Evolutionary conservation across 2,888 invertebrate genomes (phyloP), one percentile per base, ranked within the genome.

Genomic region (Choreutis nemorana): DNA sequence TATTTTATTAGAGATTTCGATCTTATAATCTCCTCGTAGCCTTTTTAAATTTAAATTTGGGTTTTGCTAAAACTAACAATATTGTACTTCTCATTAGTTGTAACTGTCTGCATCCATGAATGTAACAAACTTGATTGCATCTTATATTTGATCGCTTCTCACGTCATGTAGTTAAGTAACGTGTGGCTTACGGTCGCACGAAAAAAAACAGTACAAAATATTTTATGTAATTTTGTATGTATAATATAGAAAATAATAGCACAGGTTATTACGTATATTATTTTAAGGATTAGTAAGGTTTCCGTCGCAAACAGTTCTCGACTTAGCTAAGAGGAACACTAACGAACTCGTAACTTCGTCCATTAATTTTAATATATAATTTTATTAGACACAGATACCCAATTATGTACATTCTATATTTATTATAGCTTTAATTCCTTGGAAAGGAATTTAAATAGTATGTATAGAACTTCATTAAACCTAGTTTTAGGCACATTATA

Each of bases 321-420:
- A 65, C 64, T 66, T 65, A 65, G 64, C 68, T 68, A 67, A 63
- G 67, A 71, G 65, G 64, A 70, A 67, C 70, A 73, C 70, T 73
- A 75, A 75, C 77, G 77, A 78, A 77, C 72, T 72, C 70, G 60
- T 67, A 63, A 77, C 71, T 78, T 75, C 78, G 78, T 78, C 78
- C 78, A 78, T 75, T 77, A 77, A 72, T 72, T 75, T 73, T 67
- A 73, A 72, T 30, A 60, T 62, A 58, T 24, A 70, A 70, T 68
- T 73, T 75, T 67, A 75, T 61, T 68, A 70, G 63, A 61, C 61
- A 62, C 64, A 64, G 65, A 66, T 61, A 61, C 66, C 68, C 71
- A 53, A 62, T 56, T 47, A 62, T 70, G 62, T 68, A 67, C 57
- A 64, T 61, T 60, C 46, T 58, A 55, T 62, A 61, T 58, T 55